Conservation (phyloP, 2,797 vertebrate genomes). For the Thaleichthys pacificus region DNA sequence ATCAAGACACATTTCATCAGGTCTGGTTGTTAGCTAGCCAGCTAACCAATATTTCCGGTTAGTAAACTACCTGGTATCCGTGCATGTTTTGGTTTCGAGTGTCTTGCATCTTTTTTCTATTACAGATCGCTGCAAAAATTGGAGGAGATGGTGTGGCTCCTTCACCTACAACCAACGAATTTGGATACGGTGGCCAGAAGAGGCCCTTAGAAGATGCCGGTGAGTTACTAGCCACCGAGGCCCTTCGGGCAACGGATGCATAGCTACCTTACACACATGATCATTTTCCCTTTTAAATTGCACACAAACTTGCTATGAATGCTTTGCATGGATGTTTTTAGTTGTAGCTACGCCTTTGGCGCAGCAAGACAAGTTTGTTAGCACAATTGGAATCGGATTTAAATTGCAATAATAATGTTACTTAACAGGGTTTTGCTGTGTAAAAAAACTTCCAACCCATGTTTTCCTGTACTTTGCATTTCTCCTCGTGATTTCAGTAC, state of each 20-base stretch:
- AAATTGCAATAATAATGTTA: background rate
- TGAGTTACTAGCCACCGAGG: slow-evolving; percentile 69
- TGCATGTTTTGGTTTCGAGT: background rate
- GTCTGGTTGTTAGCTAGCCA: background rate
- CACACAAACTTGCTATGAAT: background rate
- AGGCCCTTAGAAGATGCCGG: slow-evolving; percentile 98
- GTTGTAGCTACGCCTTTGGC: background rate
- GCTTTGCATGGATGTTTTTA: background rate
- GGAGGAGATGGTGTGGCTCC: slow-evolving; percentile 88
- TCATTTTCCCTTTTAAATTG: too few relatives aligned
- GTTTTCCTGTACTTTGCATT: slow-evolving; percentile 7
- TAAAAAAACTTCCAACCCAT: background rate
- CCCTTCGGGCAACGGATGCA: background rate
- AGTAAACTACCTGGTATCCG: background rate
- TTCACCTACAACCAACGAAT: slow-evolving; percentile 86
- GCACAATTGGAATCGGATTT: background rate
- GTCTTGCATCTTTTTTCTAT: slow-evolving; percentile 8
- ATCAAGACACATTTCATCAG: too few relatives aligned
- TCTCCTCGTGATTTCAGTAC: background rate
- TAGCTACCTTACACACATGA: background rate
- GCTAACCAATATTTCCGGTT: background rate
- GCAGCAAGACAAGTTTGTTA: background rate
- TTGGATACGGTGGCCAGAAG: slow-evolving; percentile 96
- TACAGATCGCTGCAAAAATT: slow-evolving; percentile 98
- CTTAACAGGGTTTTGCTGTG: too few relatives aligned